A percentile compares a stretch with the other conserved stretches of the same genome.
These are phyloP conservation scores for Corythornis madagascariensis DNA, from an alignment of 2,113 vertebrate species.

Conservation along the genomic window DNA sequence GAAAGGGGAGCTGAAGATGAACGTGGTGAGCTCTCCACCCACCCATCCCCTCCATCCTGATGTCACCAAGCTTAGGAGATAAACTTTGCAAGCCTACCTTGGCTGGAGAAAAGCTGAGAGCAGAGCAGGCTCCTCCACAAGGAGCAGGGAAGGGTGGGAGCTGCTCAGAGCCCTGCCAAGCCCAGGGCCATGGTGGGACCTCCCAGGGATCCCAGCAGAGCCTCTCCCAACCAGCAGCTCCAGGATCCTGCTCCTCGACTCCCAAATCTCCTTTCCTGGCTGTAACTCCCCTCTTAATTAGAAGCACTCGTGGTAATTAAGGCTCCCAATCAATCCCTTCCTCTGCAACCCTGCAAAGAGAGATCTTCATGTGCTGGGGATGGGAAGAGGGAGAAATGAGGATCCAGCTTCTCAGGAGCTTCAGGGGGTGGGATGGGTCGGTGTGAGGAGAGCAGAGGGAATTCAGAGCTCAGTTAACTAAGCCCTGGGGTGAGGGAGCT, in stretches of 20 bases:
- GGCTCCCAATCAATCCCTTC: not conserved
- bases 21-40: not conserved
- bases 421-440: not conserved
- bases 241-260: not conserved
- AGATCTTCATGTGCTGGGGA: not conserved
- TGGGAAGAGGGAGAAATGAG: not conserved
- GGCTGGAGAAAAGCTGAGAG: not conserved
- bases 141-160: not conserved
- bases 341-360: not conserved
- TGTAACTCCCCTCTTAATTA: not conserved
- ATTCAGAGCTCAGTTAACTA: not conserved
- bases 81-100: not conserved
- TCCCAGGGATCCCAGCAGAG: not conserved
- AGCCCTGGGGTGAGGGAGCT: not conserved
- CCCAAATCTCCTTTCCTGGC: not conserved
- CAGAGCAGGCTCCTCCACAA: rapidly evolving
- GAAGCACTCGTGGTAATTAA: not conserved
- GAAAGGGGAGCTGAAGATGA: not conserved
- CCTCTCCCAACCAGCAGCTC: rapidly evolving
- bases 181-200: not conserved
- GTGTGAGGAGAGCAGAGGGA: not conserved
- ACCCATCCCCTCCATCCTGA: not conserved
- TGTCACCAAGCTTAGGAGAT: not conserved
- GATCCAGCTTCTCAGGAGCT: not conserved
- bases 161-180: not conserved